A percentile compares a stretch with the other conserved stretches of the same genome.
These are phyloP conservation scores for Octodon degus DNA, from an alignment of 2,113 vertebrate genomes.

Conservation along the genomic window DNA sequence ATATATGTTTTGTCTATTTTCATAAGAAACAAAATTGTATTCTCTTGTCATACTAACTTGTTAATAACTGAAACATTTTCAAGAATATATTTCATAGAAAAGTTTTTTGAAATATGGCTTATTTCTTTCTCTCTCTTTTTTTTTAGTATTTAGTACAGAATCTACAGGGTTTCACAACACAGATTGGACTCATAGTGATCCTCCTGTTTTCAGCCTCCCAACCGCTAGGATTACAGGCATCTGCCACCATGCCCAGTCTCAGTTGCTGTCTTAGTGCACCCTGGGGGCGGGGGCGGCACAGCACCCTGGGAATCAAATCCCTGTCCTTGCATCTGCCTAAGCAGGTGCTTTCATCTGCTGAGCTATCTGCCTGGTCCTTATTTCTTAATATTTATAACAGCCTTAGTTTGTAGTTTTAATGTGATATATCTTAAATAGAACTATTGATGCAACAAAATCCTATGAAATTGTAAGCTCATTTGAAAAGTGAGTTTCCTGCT, in stretches of 20 bases:
- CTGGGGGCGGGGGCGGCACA: too few species aligned
- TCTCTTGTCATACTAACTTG: neutral
- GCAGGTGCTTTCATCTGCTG: too few species aligned
- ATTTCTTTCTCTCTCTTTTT: too few species aligned
- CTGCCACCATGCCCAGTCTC: too few species aligned
- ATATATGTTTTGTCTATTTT: slow-evolving; percentile 34
- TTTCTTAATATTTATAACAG: slow-evolving; percentile 30
- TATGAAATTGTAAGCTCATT: neutral
- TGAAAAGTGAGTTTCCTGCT: slow-evolving; percentile 2
- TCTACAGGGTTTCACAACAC: too few species aligned
- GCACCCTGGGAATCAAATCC: too few species aligned
- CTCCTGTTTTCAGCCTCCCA: too few species aligned
- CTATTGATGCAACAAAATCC: neutral
- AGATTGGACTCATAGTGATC: too few species aligned
- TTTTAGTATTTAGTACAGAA: too few species aligned
- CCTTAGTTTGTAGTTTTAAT: neutral
- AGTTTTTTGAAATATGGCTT: neutral
- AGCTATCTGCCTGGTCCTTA: neutral
- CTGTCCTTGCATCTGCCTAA: too few species aligned
- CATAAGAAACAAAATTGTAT: neutral
- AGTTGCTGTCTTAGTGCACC: too few species aligned
- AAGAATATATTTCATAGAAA: neutral
- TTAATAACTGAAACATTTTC: neutral
- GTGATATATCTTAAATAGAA: slow-evolving; percentile 3
- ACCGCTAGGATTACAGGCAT: too few species aligned